Conservation (phyloP, 2,888 invertebrate genomes). For the Pandemis cinnamomeana region DNA sequence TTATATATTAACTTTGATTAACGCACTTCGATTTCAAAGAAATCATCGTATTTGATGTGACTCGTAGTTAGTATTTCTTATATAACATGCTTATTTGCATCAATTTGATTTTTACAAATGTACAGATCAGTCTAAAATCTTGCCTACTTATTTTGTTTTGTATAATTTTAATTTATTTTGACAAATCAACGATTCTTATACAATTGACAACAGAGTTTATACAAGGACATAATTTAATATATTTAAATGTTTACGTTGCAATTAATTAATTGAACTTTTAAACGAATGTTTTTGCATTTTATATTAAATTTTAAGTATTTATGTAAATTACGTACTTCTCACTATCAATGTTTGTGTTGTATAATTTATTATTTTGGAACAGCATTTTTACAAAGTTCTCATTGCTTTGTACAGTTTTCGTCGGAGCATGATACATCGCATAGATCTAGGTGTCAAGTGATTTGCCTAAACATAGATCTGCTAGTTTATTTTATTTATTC, state of each 20-base stretch:
- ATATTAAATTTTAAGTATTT: constrained; percentile 56
- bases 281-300: constrained; percentile 53
- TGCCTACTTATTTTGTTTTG: constrained; percentile 62
- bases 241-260: constrained; percentile 22
- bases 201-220: constrained; percentile 19
- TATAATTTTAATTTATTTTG: constrained; percentile 51
- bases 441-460: constrained; percentile 23
- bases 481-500: constrained; percentile 65
- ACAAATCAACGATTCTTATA: constrained; percentile 46
- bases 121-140: constrained; percentile 61
- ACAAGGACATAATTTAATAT: constrained; percentile 33
- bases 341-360: constrained; percentile 72
- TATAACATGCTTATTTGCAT: constrained; percentile 45
- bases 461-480: constrained; percentile 68
- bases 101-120: constrained; percentile 35
- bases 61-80: constrained; percentile 50
- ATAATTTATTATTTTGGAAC: constrained; percentile 78
- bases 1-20: constrained; percentile 60
- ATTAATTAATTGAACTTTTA: constrained; percentile 49
- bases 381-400: constrained; percentile 70
- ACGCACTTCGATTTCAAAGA: constrained; percentile 69
- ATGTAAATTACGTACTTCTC: constrained; percentile 51
- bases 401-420: constrained; percentile 67
- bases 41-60: constrained; percentile 60
- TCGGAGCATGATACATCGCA: constrained; percentile 32